These are phyloP conservation scores for Nanorana parkeri DNA, from an alignment of 2,113 vertebrate genomes.

Conservation along the genomic window DNA sequence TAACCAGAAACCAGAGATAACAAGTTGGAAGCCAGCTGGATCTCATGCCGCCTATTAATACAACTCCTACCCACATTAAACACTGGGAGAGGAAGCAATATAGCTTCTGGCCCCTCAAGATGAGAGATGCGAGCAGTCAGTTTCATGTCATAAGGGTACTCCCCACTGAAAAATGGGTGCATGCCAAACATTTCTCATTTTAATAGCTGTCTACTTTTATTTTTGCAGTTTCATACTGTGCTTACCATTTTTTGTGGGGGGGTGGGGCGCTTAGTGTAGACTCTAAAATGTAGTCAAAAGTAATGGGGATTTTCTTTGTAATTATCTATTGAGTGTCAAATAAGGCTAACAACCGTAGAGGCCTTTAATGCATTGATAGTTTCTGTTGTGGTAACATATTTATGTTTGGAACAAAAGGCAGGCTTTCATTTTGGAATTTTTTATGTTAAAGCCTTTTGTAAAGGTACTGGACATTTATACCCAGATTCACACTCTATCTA, in stretches of 20 bases:
- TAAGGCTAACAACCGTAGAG: too few species aligned
- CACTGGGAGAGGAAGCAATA: conserved; percentile 58
- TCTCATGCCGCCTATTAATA: conserved; percentile 60
- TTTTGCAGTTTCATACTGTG: not conserved
- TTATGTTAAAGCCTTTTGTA: too few species aligned
- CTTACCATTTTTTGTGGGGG: not conserved
- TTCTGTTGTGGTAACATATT: too few species aligned
- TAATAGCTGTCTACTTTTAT: not conserved
- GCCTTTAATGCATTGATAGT: too few species aligned
- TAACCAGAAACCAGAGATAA: conserved; percentile 65
- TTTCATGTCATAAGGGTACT: not conserved
- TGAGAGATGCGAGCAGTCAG: not conserved
- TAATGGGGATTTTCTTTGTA: too few species aligned
- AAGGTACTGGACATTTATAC: too few species aligned
- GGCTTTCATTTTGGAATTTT: too few species aligned
- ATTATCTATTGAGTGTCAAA: too few species aligned
- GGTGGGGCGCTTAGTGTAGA: too few species aligned
- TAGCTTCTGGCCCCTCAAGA: not conserved
- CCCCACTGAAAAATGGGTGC: not conserved
- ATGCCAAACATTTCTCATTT: not conserved
- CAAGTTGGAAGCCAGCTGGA: conserved; percentile 64
- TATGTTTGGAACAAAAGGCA: too few species aligned
- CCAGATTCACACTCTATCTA: too few species aligned
- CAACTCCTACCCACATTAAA: conserved; percentile 64
- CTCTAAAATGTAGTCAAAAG: too few species aligned